Percentiles rank a stretch among this genome's conserved stretches.
These are phyloP conservation scores for Amphiprion ocellaris DNA, from an alignment of 2,113 vertebrate species.

Conservation along the genomic window DNA sequence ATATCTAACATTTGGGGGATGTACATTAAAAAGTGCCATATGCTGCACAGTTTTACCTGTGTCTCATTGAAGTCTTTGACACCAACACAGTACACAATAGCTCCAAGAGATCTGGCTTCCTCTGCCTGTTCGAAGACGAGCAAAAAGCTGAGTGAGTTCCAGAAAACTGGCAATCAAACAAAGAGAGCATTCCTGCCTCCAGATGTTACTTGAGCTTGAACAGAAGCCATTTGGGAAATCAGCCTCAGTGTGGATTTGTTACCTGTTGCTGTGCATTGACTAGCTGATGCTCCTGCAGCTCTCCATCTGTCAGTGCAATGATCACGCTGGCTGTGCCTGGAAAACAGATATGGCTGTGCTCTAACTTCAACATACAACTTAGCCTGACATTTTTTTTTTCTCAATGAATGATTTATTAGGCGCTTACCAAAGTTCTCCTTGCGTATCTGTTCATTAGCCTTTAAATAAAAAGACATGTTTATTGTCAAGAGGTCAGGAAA, in stretches of 20 bases:
- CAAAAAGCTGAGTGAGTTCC: neutral
- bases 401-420: neutral
- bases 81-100: conserved; percentile 91
- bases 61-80: conserved; percentile 88
- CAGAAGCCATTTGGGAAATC: neutral
- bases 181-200: neutral
- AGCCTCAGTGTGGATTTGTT: conserved; percentile 30
- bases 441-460: conserved; percentile 93
- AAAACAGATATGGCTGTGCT: conserved; percentile 4
- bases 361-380: neutral
- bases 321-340: conserved; percentile 89
- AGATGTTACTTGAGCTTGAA: neutral
- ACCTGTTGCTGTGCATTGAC: conserved; percentile 87
- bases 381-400: neutral
- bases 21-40: neutral
- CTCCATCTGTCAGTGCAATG: conserved; percentile 89
- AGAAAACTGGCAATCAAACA: conserved; percentile 3
- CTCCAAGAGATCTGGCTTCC: conserved; percentile 85
- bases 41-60: conserved; percentile 82
- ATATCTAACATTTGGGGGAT: neutral
- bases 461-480: conserved; percentile 58
- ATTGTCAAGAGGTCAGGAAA: conserved; percentile 11
- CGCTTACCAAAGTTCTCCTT: conserved; percentile 85
- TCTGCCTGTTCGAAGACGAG: conserved; percentile 81
- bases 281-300: conserved; percentile 84